Evolutionary conservation across 2,888 invertebrate genomes (phyloP).

Genomic region (Ochlodes sylvanus): DNA sequence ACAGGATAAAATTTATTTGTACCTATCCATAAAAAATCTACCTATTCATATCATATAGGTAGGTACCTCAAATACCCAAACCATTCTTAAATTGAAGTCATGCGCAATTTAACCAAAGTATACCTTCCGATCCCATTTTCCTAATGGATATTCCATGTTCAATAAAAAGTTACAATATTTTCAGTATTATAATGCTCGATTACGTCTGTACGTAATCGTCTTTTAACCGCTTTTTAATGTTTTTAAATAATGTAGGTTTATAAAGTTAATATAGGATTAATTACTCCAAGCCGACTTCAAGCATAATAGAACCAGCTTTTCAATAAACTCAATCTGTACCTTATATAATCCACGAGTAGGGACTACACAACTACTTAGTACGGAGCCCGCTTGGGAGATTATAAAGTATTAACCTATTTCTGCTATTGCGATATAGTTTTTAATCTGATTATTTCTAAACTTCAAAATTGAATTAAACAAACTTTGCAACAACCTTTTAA

Average conservation of each 20-base stretch:
- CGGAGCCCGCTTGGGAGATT: slow-evolving; percentile 21
- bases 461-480: too few relatives aligned
- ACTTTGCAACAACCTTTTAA: too few relatives aligned
- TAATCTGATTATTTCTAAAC: slow-evolving; percentile 25
- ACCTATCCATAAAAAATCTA: too few relatives aligned
- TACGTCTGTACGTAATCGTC: slow-evolving; percentile 10
- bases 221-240: slow-evolving; percentile 24
- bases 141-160: slow-evolving; percentile 22
- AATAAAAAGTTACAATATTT: slow-evolving; percentile 17
- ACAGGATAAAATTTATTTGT: background rate
- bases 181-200: slow-evolving; percentile 4
- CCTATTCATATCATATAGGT: background rate
- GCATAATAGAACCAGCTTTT: slow-evolving; percentile 12
- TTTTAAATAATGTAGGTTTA: slow-evolving; percentile 7
- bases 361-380: background rate
- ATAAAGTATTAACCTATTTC: slow-evolving; percentile 29
- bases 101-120: slow-evolving; percentile 1
- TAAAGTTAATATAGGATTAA: background rate
- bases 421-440: slow-evolving; percentile 25
- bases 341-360: slow-evolving; percentile 5
- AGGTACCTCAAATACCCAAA: too few relatives aligned
- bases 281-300: background rate
- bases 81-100: background rate
- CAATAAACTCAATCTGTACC: slow-evolving; percentile 7
- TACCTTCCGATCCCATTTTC: background rate